These are phyloP conservation scores for Pipa parva DNA, from an alignment of 2,113 vertebrate genomes.

Conservation along the genomic window DNA sequence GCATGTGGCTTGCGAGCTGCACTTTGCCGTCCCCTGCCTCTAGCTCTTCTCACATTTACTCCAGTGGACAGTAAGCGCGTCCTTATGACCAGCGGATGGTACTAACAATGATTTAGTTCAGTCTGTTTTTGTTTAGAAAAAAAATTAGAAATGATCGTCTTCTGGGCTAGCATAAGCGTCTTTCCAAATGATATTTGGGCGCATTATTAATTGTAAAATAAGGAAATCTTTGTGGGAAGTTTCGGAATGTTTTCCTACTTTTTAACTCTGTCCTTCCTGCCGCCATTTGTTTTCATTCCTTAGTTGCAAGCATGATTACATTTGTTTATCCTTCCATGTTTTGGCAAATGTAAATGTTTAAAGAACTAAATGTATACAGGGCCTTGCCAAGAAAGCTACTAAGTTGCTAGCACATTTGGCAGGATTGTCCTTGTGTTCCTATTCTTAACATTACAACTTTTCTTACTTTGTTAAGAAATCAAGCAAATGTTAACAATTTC, in stretches of 20 bases:
- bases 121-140: too few species aligned
- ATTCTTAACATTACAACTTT: conserved; percentile 37
- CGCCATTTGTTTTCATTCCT: conserved; percentile 31
- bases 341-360: conserved; percentile 37
- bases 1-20: too few species aligned
- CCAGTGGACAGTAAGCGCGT: too few species aligned
- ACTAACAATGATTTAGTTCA: too few species aligned
- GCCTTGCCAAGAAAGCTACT: conserved; percentile 36
- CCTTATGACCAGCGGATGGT: too few species aligned
- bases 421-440: conserved; percentile 21
- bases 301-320: conserved; percentile 34
- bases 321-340: conserved; percentile 40
- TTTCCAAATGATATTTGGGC: too few species aligned
- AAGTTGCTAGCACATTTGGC: conserved; percentile 35
- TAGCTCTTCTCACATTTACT: too few species aligned
- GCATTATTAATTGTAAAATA: conserved; percentile 33
- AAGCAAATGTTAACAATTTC: conserved; percentile 37
- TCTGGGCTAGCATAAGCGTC: too few species aligned
- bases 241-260: conserved; percentile 17
- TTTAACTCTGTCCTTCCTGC: conserved; percentile 19
- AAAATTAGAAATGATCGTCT: too few species aligned
- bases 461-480: conserved; percentile 39
- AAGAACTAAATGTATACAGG: conserved; percentile 28
- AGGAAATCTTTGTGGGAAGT: conserved; percentile 22
- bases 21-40: too few species aligned